These are phyloP conservation scores for Bovichtus variegatus DNA, from an alignment of 2,797 vertebrate genomes.

Conservation along the genomic window DNA sequence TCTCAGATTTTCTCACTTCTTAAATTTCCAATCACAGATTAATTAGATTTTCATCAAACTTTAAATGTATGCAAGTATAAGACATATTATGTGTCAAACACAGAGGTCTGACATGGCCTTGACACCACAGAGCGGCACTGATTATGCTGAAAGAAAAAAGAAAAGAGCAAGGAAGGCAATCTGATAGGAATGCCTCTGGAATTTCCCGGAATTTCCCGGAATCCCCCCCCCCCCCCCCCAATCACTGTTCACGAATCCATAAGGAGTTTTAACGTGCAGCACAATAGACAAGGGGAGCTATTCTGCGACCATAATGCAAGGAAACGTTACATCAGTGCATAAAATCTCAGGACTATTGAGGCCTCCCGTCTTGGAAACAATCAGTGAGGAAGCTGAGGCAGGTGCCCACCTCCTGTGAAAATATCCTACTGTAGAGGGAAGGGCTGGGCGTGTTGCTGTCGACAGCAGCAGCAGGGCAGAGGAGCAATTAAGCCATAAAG, in stretches of 20 bases:
- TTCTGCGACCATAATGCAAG: slow-evolving; percentile 81
- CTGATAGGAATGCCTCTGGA: slow-evolving; percentile 76
- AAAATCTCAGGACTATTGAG: slow-evolving; percentile 66
- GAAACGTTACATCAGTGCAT: slow-evolving; percentile 78
- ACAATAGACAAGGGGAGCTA: slow-evolving; percentile 77
- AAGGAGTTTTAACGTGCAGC: slow-evolving; percentile 65
- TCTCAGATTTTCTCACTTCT: background rate
- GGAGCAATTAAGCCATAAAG: slow-evolving; percentile 58
- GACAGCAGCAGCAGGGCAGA: slow-evolving; percentile 35
- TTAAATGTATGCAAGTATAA: background rate
- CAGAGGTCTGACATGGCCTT: slow-evolving; percentile 52
- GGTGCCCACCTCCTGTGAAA: slow-evolving; percentile 80
- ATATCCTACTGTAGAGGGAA: slow-evolving; percentile 66
- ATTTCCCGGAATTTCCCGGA: slow-evolving; percentile 74
- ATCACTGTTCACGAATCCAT: slow-evolving; percentile 65
- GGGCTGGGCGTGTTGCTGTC: slow-evolving; percentile 46
- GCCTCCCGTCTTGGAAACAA: slow-evolving; percentile 74
- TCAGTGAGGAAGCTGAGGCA: slow-evolving; percentile 74
- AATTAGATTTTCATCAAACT: background rate
- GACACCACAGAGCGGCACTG: slow-evolving; percentile 47
- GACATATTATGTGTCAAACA: background rate
- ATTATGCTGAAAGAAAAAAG: slow-evolving; percentile 36
- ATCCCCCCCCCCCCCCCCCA: slow-evolving; percentile 30
- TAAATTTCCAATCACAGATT: background rate
- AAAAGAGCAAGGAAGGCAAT: slow-evolving; percentile 61